Evolutionary conservation across 2,797 vertebrate species (phyloP), one percentile per base, ranked within the genome.

Genomic region (Morus bassanus): DNA sequence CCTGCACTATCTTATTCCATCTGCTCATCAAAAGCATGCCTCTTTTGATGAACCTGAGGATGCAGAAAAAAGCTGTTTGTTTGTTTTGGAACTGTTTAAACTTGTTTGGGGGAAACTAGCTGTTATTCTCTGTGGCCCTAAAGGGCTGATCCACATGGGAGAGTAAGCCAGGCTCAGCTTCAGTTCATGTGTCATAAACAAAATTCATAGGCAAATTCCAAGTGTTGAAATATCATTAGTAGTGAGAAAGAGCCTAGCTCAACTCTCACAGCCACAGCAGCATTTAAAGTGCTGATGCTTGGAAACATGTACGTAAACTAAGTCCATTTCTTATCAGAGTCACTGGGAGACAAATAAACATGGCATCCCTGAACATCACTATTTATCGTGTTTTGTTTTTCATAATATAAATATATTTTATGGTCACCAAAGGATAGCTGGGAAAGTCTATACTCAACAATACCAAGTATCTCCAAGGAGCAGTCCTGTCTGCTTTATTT

Each of bases 381-480:
- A 81, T 86, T 95, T 96, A 95, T 93, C 11, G 6, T 72, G 79
- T 35, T 94, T 83, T 88, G 64, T 1, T 96, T 93, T 93, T 78
- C 31, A 19, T 84, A 63, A 90, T 93, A 90, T 88, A 97, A 96
- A 95, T 92, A 86, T 33, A 69, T 83, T 97, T 97, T 97, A 97
- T 70, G 80, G 76, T 53, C 30, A 6, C 79, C 82, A 84, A 95
- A 95, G 95, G 95, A 95, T 22, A 84, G 91, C 94, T 96, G 95
- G 94, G 92, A 96, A 96, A 96, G 85, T 81, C 93, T 94, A 89
- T 51, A 61, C 73, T 95, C 82, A 64, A 93, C 79, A 88, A 86
- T 59, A 92, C 51, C 41, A 63, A 92, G 59, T 27, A 94, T 96
- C 96, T 96, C 96, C 77, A 88, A 93, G 93, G 94, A 94, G 54